Evolutionary conservation across 2,113 vertebrate species (phyloP).

Genomic region (Seriola dumerili): DNA sequence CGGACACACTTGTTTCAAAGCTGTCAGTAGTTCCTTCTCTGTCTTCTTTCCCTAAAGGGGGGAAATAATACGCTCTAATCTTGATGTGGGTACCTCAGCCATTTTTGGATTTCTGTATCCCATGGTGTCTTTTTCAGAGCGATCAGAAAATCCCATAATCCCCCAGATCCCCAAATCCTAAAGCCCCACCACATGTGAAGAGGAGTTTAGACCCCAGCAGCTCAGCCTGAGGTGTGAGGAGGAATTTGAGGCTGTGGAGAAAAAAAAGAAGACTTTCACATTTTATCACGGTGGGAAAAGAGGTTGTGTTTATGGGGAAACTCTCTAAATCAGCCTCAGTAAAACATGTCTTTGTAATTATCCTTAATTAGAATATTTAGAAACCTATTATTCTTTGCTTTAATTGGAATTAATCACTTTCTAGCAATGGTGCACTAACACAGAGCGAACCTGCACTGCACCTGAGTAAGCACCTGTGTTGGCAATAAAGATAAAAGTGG

Average conservation of each 20-base stretch:
- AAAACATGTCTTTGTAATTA: background rate
- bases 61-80: slow-evolving; percentile 74
- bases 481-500: slow-evolving; percentile 27
- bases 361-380: slow-evolving; percentile 13
- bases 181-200: slow-evolving; percentile 61
- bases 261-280: slow-evolving; percentile 30
- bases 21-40: slow-evolving; percentile 38
- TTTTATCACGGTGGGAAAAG: slow-evolving; percentile 13
- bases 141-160: slow-evolving; percentile 82
- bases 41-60: slow-evolving; percentile 44
- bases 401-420: slow-evolving; percentile 13
- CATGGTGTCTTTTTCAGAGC: slow-evolving; percentile 73
- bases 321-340: background rate
- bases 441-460: background rate
- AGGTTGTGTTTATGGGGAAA: background rate
- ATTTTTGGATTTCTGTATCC: slow-evolving; percentile 77
- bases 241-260: slow-evolving; percentile 32
- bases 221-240: slow-evolving; percentile 57
- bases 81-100: slow-evolving; percentile 74
- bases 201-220: slow-evolving; percentile 59
- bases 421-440: background rate
- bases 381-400: slow-evolving; percentile 12
- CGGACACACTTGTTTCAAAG: slow-evolving; percentile 48
- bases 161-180: slow-evolving; percentile 71
- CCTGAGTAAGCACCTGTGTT: background rate